Percentiles rank a stretch among this genome's conserved stretches.
phyloP scores from a whole-genome alignment of 2,113 vertebrate genomes.

The Centropus unirufus region DNA sequence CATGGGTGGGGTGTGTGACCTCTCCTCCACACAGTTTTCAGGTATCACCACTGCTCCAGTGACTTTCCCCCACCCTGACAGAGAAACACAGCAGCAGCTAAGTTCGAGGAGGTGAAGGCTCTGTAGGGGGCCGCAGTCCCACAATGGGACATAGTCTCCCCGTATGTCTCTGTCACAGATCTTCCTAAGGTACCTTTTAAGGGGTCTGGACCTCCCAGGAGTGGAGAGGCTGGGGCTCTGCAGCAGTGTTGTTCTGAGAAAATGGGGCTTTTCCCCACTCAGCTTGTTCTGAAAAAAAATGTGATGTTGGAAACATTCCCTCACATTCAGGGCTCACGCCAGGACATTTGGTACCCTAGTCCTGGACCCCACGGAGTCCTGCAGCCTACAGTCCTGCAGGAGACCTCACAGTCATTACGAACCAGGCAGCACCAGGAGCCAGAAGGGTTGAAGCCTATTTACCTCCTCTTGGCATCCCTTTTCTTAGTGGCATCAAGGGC shows the following conservation, averaged over 20 bases:
- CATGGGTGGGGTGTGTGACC: neutral
- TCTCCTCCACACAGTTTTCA: rapidly evolving
- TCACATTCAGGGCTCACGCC: neutral
- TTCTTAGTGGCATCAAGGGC: neutral
- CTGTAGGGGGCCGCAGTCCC: neutral
- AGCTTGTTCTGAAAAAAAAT: neutral
- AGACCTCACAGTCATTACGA: neutral
- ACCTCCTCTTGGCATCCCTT: neutral
- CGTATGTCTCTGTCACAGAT: neutral
- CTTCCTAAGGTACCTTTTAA: neutral
- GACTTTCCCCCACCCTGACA: neutral
- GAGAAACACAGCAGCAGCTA: neutral
- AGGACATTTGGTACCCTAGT: neutral
- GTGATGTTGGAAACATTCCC: neutral
- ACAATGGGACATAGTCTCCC: rapidly evolving
- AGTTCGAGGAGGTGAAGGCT: neutral
- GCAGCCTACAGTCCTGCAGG: rapidly evolving
- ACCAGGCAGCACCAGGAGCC: neutral
- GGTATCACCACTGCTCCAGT: neutral
- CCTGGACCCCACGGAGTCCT: neutral
- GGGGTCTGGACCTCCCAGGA: neutral
- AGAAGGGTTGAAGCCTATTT: neutral
- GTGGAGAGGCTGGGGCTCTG: neutral
- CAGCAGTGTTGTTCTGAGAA: neutral
- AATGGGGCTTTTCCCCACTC: neutral